Conservation (phyloP, 2,888 invertebrate genomes). For the Nomada fabriciana region DNA sequence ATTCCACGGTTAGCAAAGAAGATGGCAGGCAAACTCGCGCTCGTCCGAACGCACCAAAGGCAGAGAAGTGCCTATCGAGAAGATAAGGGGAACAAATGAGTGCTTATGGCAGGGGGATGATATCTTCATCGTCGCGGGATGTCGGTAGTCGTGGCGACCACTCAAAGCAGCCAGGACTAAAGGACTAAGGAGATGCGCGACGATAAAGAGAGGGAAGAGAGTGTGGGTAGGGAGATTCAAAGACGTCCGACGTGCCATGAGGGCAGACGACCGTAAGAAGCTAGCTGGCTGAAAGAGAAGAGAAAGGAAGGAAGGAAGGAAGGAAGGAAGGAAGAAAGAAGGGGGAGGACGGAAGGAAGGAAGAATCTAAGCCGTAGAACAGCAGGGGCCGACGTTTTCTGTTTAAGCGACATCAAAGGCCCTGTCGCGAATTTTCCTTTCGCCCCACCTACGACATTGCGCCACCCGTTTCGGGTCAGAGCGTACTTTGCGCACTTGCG, state of each 20-base stretch:
- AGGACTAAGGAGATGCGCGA: slow-evolving; percentile 68
- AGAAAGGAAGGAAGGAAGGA: slow-evolving; percentile 18
- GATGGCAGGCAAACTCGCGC: slow-evolving; percentile 34
- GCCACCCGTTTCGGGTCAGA: slow-evolving; percentile 48
- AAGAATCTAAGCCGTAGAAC: slow-evolving; percentile 60
- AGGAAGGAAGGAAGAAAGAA: slow-evolving; percentile 43
- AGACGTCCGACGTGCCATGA: slow-evolving; percentile 61
- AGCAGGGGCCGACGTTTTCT: slow-evolving; percentile 71
- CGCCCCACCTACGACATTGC: slow-evolving; percentile 45
- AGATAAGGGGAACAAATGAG: slow-evolving; percentile 71
- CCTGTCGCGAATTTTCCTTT: slow-evolving; percentile 75
- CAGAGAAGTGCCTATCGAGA: slow-evolving; percentile 70
- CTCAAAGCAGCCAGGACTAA: slow-evolving; percentile 67
- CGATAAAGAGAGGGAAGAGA: slow-evolving; percentile 60
- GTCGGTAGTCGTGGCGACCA: slow-evolving; percentile 39
- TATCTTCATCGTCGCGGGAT: slow-evolving; percentile 65
- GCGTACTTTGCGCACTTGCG: slow-evolving; percentile 50
- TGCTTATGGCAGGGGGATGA: slow-evolving; percentile 65
- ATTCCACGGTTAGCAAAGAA: slow-evolving; percentile 32
- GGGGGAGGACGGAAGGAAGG: slow-evolving; percentile 56
- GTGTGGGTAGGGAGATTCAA: slow-evolving; percentile 59
- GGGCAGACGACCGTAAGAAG: slow-evolving; percentile 59
- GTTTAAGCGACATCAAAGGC: slow-evolving; percentile 79
- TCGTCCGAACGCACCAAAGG: slow-evolving; percentile 52
- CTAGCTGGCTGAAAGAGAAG: slow-evolving; percentile 50